Evolutionary conservation across 2,888 invertebrate genomes (phyloP), one percentile per base, ranked within the genome.

Genomic region (Phaonia tiefii): DNA sequence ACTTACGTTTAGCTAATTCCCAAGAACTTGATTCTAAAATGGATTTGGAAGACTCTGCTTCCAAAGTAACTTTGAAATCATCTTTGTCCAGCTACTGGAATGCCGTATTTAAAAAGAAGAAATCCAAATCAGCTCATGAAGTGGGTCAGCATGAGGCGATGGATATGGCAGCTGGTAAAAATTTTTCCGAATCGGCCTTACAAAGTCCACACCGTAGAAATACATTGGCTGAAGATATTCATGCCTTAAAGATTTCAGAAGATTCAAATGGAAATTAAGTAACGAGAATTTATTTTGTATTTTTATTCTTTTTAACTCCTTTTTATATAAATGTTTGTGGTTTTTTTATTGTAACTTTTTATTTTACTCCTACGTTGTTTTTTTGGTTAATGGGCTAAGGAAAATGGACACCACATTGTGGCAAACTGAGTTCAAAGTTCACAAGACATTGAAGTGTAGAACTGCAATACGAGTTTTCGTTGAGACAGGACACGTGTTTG

Each of bases 61-160:
- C 51, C n/a, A 8, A 86, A 83, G 44, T 80, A 4, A 84, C 84
- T 20, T 60, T 89, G 11, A 89, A 86, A 71, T 72, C 84, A 2
- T 89, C 89, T 0, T 79, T 89, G 15, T 86, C 88, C 0, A 82
- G 63, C 37, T 89, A 87, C 81, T 90, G 88, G 89, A 86, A 86
- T 69, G 74, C 83, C 0, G 84, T 88, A 0, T 89, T 89, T 46
- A 86, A 87, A 44, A 58, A 31, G n/a, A 82, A 76, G 54, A 82
- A 79, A 76, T n/a, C 17, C 1, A 72, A 77, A 67, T 25, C 67
- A 15, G 15, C 11, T 1, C 58, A 37, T 56, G 56, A 66, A 11
- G 22, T 46, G 56, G 44, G 56, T 20, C 4, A 31, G 31, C 31
- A 31, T 31, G 31, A 31, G 8, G 4, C 3, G 3, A 8, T 5